A percentile compares a stretch with the other conserved stretches of the same genome.
Evolutionary conservation across 2,797 vertebrate species (phyloP).

Genomic region (Peromyscus eremicus): DNA sequence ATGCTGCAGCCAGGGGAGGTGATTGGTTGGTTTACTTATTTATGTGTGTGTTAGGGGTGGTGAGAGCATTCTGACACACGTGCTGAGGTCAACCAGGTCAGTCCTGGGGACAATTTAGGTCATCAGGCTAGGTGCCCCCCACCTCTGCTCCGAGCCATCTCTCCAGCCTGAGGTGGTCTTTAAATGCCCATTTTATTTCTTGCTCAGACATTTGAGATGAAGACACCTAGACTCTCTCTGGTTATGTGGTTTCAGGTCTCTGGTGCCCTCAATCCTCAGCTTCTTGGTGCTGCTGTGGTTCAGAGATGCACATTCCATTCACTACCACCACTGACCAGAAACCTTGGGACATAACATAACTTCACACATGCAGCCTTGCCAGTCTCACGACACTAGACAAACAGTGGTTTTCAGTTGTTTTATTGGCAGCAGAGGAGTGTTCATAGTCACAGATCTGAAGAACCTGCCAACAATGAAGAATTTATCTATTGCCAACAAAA

Average conservation of each 20-base stretch:
- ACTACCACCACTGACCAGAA: constrained; percentile 23
- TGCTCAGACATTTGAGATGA: background rate
- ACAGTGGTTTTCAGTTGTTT: constrained; percentile 86
- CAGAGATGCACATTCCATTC: constrained; percentile 42
- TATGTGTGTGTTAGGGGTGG: background rate
- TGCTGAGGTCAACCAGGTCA: background rate
- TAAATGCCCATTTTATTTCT: constrained; percentile 6
- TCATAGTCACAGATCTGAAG: constrained; percentile 85
- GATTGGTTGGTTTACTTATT: too few species aligned
- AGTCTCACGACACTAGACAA: constrained; percentile 77
- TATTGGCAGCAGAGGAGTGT: constrained; percentile 87
- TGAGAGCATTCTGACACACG: background rate
- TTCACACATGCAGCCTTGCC: constrained; percentile 51
- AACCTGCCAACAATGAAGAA: constrained; percentile 84
- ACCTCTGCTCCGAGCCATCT: background rate
- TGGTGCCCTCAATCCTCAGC: background rate
- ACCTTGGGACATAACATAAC: constrained; percentile 56
- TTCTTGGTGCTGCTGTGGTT: constrained; percentile 7
- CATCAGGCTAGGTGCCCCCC: background rate
- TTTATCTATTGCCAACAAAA: constrained; percentile 85
- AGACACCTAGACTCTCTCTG: background rate
- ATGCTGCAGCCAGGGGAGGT: background rate
- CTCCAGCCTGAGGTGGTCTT: background rate
- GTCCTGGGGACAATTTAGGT: background rate
- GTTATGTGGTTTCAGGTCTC: background rate